A percentile compares a stretch with the other conserved stretches of the same genome.
Evolutionary conservation across 2,113 vertebrate genomes (phyloP).

Genomic region (Casuarius casuarius): DNA sequence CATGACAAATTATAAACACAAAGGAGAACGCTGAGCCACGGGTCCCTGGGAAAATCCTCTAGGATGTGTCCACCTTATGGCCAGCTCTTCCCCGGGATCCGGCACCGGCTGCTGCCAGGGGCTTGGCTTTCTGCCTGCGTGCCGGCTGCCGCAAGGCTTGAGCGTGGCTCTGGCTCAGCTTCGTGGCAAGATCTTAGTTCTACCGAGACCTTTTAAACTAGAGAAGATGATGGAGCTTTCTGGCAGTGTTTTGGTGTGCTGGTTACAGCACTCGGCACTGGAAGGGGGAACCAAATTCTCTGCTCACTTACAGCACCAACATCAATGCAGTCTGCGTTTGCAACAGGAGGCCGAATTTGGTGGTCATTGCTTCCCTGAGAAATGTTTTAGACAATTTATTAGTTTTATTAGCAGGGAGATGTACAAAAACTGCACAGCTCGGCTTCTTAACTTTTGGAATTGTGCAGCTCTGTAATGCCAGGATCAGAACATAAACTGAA

Average conservation of each 20-base stretch:
- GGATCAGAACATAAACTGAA: constrained; percentile 58
- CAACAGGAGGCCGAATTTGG: background rate
- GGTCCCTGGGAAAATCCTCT: background rate
- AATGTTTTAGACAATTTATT: background rate
- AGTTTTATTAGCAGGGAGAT: background rate
- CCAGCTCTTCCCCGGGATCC: background rate
- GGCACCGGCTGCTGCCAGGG: background rate
- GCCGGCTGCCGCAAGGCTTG: background rate
- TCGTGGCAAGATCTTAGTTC: background rate
- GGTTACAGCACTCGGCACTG: background rate
- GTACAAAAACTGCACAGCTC: background rate
- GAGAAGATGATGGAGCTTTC: background rate
- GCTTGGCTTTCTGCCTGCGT: background rate
- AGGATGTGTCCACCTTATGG: background rate
- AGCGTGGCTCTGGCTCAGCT: no score
- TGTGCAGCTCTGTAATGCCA: constrained; percentile 19
- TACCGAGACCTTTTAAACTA: background rate
- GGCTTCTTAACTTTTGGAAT: constrained; percentile 41
- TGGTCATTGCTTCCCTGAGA: background rate
- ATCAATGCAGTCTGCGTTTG: background rate
- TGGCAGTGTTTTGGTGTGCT: background rate
- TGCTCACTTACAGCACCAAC: background rate
- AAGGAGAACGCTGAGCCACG: background rate
- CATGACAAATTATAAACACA: background rate
- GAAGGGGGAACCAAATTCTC: background rate